These are phyloP conservation scores for Squalus acanthias DNA, from an alignment of 2,797 vertebrate genomes.

Conservation along the genomic window DNA sequence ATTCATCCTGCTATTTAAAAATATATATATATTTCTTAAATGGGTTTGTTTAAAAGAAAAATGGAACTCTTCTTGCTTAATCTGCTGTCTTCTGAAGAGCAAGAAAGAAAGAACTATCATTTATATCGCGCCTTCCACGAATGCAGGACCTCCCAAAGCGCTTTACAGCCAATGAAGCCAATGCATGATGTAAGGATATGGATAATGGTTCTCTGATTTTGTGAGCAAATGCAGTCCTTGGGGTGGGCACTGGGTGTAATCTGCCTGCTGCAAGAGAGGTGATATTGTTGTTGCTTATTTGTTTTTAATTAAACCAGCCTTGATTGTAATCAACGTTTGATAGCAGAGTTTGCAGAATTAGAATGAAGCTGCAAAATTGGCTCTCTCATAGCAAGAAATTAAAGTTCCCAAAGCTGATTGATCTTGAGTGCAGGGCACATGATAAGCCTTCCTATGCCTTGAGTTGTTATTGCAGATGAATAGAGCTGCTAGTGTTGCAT, in stretches of 20 bases:
- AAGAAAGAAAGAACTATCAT: background rate
- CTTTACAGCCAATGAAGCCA: background rate
- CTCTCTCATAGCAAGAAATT: background rate
- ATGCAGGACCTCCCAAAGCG: background rate
- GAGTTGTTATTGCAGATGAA: background rate
- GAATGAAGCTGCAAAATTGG: background rate
- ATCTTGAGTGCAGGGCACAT: background rate
- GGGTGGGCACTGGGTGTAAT: background rate
- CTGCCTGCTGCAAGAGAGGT: background rate
- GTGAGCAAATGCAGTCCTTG: background rate
- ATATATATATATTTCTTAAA: background rate
- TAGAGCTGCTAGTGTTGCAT: background rate
- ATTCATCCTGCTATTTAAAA: background rate
- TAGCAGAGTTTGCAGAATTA: background rate
- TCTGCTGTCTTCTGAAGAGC: background rate
- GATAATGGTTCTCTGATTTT: background rate
- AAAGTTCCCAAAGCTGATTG: slow-evolving; percentile 18
- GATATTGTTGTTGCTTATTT: background rate
- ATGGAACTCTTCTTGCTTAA: background rate
- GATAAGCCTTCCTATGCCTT: slow-evolving; percentile 2
- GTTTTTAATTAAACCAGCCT: background rate
- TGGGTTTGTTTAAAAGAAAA: background rate
- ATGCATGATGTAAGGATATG: background rate
- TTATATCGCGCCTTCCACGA: background rate
- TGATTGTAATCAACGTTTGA: background rate